Base-by-base conservation (phyloP, 2,797 vertebrate genomes). In the Echiichthys vipera region DNA sequence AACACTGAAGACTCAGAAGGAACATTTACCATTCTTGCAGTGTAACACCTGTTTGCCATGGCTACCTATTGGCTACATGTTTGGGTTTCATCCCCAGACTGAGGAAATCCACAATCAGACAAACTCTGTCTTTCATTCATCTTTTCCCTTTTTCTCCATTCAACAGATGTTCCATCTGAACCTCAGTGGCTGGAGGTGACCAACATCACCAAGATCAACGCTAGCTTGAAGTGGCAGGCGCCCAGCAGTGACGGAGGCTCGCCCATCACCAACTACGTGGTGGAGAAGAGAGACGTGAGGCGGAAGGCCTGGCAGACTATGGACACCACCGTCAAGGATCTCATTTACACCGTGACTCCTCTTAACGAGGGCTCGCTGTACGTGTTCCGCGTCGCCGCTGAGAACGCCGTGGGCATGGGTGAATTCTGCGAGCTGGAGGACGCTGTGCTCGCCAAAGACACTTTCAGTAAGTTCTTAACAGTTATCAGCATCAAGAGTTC, bases 281-380 rank as follows among this genome's bases (percentile, higher is more conserved):
- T 99, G 86, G 98, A 99, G 91, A 99, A 99, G 90, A 96, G 98
- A 90, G 98, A 99, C 1, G 98, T 99, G 42, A 95, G 97, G 67
- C 93, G 98, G 43, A 99, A 98, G 93, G 94, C 96, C 37, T 99
- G 98, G 98, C 97, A 99, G 80, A 84, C 95, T 0, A 96, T 99
- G 1, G 98, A 99, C 80, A 99, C 98, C 43, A 99, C 98, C 0
- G 94, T 99, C 29, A 99, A 99, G 87, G 98, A 99, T 1, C 96
- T 92, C 14, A 99, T 97, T 83, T 98, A 97, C 83, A 96, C 96
- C 0, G 98, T 99, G 22, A 96, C 95, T 11, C 97, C 98, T 0
- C 93, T 99, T 37, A 98, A 96, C 0, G 98, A 99, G 88, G 98
- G 98, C 0, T 96, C 97, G 0, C 81, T 99, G 4, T 99, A 99